A percentile compares a stretch with the other conserved stretches of the same genome.
These are phyloP conservation scores for Caenorhabditis panamensis DNA, from an alignment of 2,888 invertebrate genomes.

Conservation along the genomic window DNA sequence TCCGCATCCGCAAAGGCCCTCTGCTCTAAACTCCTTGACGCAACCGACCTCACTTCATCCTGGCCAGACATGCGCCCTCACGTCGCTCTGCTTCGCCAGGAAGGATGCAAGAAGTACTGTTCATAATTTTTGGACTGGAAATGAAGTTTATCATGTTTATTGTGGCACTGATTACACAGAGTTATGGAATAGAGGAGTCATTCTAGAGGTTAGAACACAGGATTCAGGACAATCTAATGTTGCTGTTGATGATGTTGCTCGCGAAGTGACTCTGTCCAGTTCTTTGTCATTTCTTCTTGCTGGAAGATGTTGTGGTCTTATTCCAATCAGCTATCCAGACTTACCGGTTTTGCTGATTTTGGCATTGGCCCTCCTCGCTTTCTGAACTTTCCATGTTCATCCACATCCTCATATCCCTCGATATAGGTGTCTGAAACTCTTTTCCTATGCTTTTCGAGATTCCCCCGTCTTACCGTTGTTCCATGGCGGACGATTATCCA, in stretches of 20 bases:
- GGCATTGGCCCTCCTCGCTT: conserved; percentile 53
- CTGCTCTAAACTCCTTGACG: conserved; percentile 17
- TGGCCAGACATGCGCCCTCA: conserved; percentile 25
- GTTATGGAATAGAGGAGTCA: no score
- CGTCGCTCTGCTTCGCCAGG: neutral
- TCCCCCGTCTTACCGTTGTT: conserved; percentile 58
- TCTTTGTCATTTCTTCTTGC: conserved; percentile 61
- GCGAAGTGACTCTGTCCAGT: conserved; percentile 60
- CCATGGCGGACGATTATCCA: conserved; percentile 67
- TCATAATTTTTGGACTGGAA: neutral
- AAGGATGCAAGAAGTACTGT: conserved; percentile 24
- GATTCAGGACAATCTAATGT: neutral
- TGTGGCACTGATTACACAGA: no score
- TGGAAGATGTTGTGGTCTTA: conserved; percentile 32
- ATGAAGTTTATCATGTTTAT: no score
- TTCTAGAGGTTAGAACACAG: neutral
- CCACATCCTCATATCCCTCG: conserved; percentile 76
- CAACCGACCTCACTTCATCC: conserved; percentile 22
- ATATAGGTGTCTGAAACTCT: conserved; percentile 72
- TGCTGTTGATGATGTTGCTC: conserved; percentile 49
- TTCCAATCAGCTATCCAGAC: neutral
- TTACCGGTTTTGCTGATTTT: conserved; percentile 37
- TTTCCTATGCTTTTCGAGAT: neutral
- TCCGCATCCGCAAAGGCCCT: neutral
- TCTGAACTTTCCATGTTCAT: conserved; percentile 70